Conservation (phyloP, 2,888 invertebrate species). For the Arge pagana region DNA sequence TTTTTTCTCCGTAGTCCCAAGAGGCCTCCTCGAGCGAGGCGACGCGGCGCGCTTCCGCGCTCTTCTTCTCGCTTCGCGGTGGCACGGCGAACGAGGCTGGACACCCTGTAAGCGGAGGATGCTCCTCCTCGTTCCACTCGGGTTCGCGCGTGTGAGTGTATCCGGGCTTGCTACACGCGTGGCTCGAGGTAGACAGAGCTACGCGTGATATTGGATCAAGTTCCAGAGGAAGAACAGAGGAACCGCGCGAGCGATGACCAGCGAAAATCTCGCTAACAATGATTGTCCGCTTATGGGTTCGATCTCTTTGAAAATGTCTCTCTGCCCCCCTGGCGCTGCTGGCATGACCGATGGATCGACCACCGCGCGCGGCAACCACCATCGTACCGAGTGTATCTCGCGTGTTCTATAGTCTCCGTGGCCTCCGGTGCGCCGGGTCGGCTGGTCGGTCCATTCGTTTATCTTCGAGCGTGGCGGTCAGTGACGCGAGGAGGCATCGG, state of each 20-base stretch:
- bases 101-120: too few species aligned
- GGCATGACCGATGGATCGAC: slow-evolving; percentile 7
- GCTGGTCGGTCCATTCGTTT: neutral
- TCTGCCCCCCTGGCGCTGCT: slow-evolving; percentile 1
- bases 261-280: slow-evolving; percentile 33
- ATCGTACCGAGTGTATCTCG: neutral
- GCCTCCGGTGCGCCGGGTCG: neutral
- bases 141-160: slow-evolving; percentile 27
- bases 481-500: slow-evolving; percentile 17
- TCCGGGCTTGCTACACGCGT: neutral
- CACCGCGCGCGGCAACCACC: slow-evolving; percentile 3
- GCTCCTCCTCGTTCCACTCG: slow-evolving; percentile 35
- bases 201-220: slow-evolving; percentile 12
- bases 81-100: too few species aligned
- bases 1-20: too few species aligned
- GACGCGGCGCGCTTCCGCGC: too few species aligned
- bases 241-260: slow-evolving; percentile 31
- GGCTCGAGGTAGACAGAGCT: too few species aligned
- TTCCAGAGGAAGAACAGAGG: slow-evolving; percentile 20
- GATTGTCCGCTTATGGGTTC: slow-evolving; percentile 25
- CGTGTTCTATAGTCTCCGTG: neutral
- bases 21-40: too few species aligned
- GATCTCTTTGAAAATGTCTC: slow-evolving; percentile 25
- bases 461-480: slow-evolving; percentile 17
- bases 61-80: too few species aligned